These are phyloP conservation scores for Lepisosteus oculatus DNA, from an alignment of 2,113 vertebrate genomes.

Conservation along the genomic window DNA sequence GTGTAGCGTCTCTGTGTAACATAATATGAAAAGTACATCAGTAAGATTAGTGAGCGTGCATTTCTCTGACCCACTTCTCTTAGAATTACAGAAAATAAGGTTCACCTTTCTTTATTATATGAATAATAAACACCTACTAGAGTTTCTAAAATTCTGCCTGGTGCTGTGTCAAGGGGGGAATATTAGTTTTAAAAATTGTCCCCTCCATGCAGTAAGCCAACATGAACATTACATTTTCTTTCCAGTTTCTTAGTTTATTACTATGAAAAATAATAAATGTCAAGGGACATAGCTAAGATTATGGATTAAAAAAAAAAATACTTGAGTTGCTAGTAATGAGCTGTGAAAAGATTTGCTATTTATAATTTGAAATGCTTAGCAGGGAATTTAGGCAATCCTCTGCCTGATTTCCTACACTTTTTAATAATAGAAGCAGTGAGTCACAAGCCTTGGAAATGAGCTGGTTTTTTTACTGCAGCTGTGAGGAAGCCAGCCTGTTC, in stretches of 20 bases:
- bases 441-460: not conserved
- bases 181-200: constrained; percentile 7
- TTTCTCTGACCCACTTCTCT: too few species aligned
- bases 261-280: constrained; percentile 13
- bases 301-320: not conserved
- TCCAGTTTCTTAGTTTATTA: constrained; percentile 12
- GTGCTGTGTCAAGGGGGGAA: constrained; percentile 1
- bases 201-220: not conserved
- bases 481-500: not conserved
- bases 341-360: constrained; percentile 17
- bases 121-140: constrained; percentile 2
- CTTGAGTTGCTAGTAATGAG: constrained; percentile 13
- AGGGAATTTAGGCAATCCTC: not conserved
- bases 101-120: not conserved
- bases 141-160: not conserved
- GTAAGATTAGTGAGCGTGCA: too few species aligned
- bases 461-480: not conserved
- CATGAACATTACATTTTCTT: not conserved
- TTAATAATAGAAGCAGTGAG: not conserved
- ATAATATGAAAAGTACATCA: too few species aligned
- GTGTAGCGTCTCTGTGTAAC: too few species aligned
- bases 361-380: constrained; percentile 15
- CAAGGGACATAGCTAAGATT: constrained; percentile 6
- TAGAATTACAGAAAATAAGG: not conserved
- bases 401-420: not conserved